These are phyloP conservation scores for Diorhabda elongata DNA, from an alignment of 1,140 invertebrate species.

Conservation along the genomic window DNA sequence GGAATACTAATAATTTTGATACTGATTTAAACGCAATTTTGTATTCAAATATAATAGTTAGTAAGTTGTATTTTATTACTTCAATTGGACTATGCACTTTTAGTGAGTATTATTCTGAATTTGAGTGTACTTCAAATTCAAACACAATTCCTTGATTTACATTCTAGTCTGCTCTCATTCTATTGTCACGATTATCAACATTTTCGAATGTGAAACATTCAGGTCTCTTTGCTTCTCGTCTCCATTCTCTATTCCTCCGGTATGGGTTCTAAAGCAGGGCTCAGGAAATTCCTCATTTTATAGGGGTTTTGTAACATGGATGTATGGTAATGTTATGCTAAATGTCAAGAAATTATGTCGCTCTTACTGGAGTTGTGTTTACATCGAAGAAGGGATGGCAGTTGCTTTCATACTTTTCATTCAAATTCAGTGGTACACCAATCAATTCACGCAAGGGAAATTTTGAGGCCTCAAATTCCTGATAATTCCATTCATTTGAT, in stretches of 20 bases:
- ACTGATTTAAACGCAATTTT: too few species aligned
- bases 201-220: neutral
- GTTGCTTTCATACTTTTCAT: neutral
- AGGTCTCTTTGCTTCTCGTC: neutral
- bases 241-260: neutral
- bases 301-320: constrained; percentile 1
- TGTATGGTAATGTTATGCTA: constrained; percentile 2
- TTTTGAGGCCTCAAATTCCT: too few species aligned
- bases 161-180: neutral
- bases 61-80: too few species aligned
- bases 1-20: too few species aligned
- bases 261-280: neutral
- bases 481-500: too few species aligned
- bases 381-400: neutral
- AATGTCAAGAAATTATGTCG: constrained; percentile 2
- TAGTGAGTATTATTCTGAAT: too few species aligned
- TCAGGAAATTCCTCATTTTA: constrained; percentile 2
- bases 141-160: too few species aligned
- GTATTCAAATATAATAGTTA: too few species aligned
- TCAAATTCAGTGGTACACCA: too few species aligned
- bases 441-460: too few species aligned
- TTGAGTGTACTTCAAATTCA: too few species aligned
- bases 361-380: neutral
- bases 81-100: too few species aligned
- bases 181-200: constrained; percentile 1